Evolutionary conservation across 2,888 invertebrate genomes (phyloP), one percentile per base, ranked within the genome.

Genomic region (Watsonalla cultraria): DNA sequence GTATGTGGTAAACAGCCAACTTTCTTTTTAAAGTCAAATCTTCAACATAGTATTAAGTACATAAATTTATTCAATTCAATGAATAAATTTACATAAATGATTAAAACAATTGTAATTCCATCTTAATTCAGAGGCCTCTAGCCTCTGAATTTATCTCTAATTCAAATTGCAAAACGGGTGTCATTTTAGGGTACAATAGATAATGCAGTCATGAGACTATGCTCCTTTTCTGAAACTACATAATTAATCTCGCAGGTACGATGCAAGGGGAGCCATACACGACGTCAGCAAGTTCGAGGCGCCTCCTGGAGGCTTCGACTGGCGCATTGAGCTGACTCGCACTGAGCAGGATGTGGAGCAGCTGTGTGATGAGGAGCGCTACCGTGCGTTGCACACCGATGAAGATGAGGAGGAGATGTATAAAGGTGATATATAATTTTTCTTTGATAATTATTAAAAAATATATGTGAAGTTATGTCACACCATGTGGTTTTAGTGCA

Each of bases 301-400:
- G 39, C 94, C 95, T 52, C 91, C 94, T 6, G 96, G 96, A 68
- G 95, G 95, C 66, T 93, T 87, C 68, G 89, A 90, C 72, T 91
- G 92, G 77, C 90, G 92, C 49, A 91, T 93, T 59, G 93, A 93
- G 72, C 90, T 95, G 53, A 94, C 94, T 48, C 93, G 93, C 65
- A 94, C 94, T 49, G 96, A 97, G 81, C 92, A 92, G 65, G 94
- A 95, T 58, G 94, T 98, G 63, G 99, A 99, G 84, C 95, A 95
- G 74, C 91, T 97, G 54, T 98, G 98, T 86, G 98, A 99, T 80
- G 96, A 97, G 79, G 99, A 99, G 90, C 92, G 99, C 49, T 99
- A 98, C 87, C 92, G 95, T 58, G 97, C 97, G 15, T 92, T 99
- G 50, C 94, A 95, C 75, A 95, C 94, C 56, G 96, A 97, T 84